Base-by-base conservation (phyloP, 2,888 invertebrate species). In the Pammene fasciana region DNA sequence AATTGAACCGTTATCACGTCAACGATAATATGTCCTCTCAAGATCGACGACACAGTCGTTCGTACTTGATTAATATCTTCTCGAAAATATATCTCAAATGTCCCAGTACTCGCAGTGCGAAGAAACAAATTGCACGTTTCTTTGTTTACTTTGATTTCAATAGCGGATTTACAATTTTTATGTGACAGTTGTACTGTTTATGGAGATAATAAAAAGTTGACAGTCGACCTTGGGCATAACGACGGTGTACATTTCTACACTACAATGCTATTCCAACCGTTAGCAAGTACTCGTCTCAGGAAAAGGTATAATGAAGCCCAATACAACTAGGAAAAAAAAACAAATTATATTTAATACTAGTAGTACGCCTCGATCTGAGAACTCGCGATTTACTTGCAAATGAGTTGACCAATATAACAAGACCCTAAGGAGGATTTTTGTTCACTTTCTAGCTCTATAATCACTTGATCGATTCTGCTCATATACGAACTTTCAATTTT, bases 171-270 rank as follows among this genome's bases (percentile, higher is more conserved):
- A 66, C 50, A 71, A 48, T 65, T 72, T 65, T 70, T 70, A 72
- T 66, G 66, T 68, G 48, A 67, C 68, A 68, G 70, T 68, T 71
- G 65, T 68, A 62, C 67, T 74, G 65, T 73, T 73, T 73, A 70
- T 52, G 72, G 65, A 46, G 36, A 46, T 16, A 62, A 71, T 71
- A 71, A 75, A 66, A 72, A 68, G 75, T 72, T 72, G 74, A 75
- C 72, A 74, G 71, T 72, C 71, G 72, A 73, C 72, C 74, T 75
- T 72, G 52, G 72, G 75, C 62, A 79, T 80, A 81, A 79, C 75
- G 76, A 75, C 71, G 26, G 26, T 26, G 26, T 26, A 74, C 38
- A 13, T 52, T 26, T n/a, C n/a, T n/a, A n/a, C n/a, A n/a, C n/a
- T 52, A 13, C n/a, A 34, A 5, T 34, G 34, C 5, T 54, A 54